These are phyloP conservation scores for Chaunax sp. DNA, from an alignment of 2,797 vertebrate genomes.

Conservation along the genomic window DNA sequence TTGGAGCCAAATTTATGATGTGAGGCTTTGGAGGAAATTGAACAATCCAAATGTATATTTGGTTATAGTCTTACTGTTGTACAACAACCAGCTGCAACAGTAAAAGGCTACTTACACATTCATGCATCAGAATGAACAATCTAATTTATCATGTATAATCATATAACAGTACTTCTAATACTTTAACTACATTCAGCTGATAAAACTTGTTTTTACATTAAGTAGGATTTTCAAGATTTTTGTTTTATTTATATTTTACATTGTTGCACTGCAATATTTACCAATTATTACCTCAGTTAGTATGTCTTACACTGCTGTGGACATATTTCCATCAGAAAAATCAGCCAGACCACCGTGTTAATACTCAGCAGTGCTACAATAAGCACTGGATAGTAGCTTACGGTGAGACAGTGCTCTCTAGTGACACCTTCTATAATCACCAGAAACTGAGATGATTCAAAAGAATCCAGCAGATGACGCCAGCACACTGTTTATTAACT, in stretches of 20 bases:
- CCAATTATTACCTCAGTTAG: too few relatives aligned
- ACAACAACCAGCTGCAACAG: too few relatives aligned
- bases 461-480: conserved; percentile 67
- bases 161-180: too few relatives aligned
- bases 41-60: too few relatives aligned
- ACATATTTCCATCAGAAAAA: too few relatives aligned
- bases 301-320: too few relatives aligned
- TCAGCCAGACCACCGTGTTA: too few relatives aligned
- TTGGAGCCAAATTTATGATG: neutral
- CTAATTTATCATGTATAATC: neutral
- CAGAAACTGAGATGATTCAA: neutral
- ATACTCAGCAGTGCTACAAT: too few relatives aligned
- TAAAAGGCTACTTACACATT: neutral
- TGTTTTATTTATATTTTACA: neutral
- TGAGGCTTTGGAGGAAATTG: neutral
- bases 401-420: conserved; percentile 44
- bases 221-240: too few relatives aligned
- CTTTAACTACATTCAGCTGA: too few relatives aligned
- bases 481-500: conserved; percentile 39
- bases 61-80: too few relatives aligned
- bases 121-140: neutral
- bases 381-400: neutral
- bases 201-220: too few relatives aligned
- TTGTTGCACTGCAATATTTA: neutral
- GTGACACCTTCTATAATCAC: conserved; percentile 19